Base-by-base conservation (phyloP, 2,113 vertebrate species). In the Esox niger region DNA sequence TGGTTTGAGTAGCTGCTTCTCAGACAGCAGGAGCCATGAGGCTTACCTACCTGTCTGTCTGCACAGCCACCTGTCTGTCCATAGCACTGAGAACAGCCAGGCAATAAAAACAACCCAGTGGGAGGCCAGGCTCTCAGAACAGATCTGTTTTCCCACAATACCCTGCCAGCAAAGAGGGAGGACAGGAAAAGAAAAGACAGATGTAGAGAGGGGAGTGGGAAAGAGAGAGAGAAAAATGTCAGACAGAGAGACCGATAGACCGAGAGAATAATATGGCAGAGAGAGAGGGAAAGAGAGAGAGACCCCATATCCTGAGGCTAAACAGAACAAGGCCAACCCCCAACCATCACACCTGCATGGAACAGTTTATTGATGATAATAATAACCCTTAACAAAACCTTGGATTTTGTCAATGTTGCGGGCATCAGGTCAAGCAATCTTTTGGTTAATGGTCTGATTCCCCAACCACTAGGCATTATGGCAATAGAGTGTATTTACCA, bases 121-220 rank as follows among this genome's bases (percentile, higher is more conserved):
- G 73, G 76, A 75, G 65, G 73, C 68, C 77, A 56, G 31, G 60
- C 62, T 54, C 72, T 69, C 26, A 72, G 56, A 56, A 3, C 13
- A 43, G 73, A 70, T 69, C 66, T 29, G 61, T 38, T 61, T n/a
- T 69, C 70, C 56, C 63, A 26, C 66, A 46, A n/a, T 74, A 21
- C 10, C 2, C 26, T 46, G 55, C 2, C 26, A 52, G 55, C 70
- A 62, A 54, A 23, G 31, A 65, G 31, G 35, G 64, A 49, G 69
- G 66, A 0, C 54, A 11, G 11, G 46, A 46, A 21, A 64, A 17
- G 3, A 2, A 21, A 31, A 46, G 62, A 43, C 43, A 62, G 49
- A n/a, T n/a, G n/a, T n/a, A 43, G 8, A 2, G 32, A 25, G 57
- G 31, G 57, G 31, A 57, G 26, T 2, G 23, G 29, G 1, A 29